These are phyloP conservation scores for Rhabdornis inornatus DNA, from an alignment of 2,113 vertebrate genomes.

Conservation along the genomic window DNA sequence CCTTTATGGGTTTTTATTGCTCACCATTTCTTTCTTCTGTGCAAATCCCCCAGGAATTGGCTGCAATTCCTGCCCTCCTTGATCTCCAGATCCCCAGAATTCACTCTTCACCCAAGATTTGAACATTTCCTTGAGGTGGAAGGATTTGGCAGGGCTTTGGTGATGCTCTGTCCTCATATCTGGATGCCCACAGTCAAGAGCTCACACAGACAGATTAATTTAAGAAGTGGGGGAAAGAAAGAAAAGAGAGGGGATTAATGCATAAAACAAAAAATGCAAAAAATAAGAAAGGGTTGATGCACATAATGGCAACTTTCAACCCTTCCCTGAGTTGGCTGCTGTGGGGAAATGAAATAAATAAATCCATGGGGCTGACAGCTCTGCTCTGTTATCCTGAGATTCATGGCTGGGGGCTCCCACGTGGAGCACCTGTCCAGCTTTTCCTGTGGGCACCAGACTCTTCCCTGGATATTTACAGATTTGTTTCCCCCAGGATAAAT, in stretches of 20 bases:
- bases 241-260: background rate
- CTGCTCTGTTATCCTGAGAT: slow-evolving; percentile 55
- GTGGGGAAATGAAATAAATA: background rate
- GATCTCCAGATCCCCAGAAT: background rate
- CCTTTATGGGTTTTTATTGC: slow-evolving; percentile 10
- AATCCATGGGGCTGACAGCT: slow-evolving; percentile 61
- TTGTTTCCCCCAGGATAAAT: slow-evolving; percentile 68
- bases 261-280: background rate
- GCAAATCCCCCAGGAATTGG: background rate
- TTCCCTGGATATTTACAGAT: slow-evolving; percentile 65
- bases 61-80: background rate
- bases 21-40: background rate
- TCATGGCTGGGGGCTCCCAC: slow-evolving; percentile 49
- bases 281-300: background rate
- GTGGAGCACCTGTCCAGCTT: slow-evolving; percentile 33
- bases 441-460: slow-evolving; percentile 28
- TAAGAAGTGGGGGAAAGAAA: background rate
- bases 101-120: background rate
- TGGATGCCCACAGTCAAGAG: background rate
- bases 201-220: fast-evolving
- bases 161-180: fast-evolving
- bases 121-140: background rate
- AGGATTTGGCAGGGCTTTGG: background rate
- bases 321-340: background rate
- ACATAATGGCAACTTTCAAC: background rate